These are phyloP conservation scores for Vulpes vulpes DNA, from an alignment of 2,113 vertebrate species.

Conservation along the genomic window DNA sequence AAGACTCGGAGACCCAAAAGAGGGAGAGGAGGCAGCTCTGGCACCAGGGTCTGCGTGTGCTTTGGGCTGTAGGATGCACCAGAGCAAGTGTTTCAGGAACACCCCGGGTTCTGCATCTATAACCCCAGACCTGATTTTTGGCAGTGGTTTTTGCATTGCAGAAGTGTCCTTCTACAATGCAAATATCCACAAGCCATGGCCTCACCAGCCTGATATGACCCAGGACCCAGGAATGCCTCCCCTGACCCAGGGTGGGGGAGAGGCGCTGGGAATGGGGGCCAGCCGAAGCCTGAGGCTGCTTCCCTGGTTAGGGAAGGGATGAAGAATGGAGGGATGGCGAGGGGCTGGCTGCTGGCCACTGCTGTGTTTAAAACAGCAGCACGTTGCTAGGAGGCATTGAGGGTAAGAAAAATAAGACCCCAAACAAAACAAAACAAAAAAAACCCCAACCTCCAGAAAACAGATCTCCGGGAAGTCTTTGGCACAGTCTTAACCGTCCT, in stretches of 20 bases:
- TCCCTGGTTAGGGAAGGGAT: neutral
- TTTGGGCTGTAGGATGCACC: neutral
- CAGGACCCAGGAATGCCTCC: neutral
- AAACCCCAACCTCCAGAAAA: slow-evolving; percentile 15
- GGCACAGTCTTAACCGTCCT: slow-evolving; percentile 8
- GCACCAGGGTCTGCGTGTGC: too few relatives aligned
- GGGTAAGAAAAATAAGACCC: neutral
- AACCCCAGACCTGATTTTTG: neutral
- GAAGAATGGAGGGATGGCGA: too few relatives aligned
- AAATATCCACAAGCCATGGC: neutral
- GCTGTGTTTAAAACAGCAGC: slow-evolving; percentile 43
- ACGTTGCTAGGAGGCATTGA: slow-evolving; percentile 62
- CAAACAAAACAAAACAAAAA: slow-evolving; percentile 43
- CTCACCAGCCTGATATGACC: neutral
- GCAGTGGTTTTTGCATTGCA: neutral
- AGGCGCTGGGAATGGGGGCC: neutral
- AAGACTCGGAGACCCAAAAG: neutral
- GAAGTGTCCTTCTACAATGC: neutral
- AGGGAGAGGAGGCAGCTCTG: neutral
- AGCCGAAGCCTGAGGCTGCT: neutral
- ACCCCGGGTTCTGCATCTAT: neutral
- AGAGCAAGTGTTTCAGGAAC: neutral
- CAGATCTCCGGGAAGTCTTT: slow-evolving; percentile 67
- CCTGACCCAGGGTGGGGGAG: neutral
- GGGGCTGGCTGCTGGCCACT: neutral